Evolutionary conservation across 1,140 invertebrate genomes (phyloP), one percentile per base, ranked within the genome.

Genomic region (Tribolium castaneum): DNA sequence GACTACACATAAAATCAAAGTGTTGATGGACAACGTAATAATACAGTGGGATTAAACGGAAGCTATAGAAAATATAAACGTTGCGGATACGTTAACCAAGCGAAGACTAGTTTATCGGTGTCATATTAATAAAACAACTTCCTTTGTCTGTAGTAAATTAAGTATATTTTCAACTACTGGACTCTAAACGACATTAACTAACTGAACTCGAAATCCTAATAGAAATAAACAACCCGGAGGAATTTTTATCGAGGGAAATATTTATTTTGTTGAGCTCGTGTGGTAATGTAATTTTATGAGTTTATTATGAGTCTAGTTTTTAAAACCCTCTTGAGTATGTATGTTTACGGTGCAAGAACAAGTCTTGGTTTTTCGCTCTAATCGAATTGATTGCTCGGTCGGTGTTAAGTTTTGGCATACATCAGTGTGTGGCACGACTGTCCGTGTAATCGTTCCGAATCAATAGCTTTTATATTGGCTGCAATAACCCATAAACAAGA

Each of bases 401-500:
- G 59, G 72, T 75, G 51, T 75, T 75, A 75, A 75, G 51, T 75
- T 75, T 75, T 75, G 45, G 72, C 54, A 59, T 74, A 79, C 30
- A 75, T 79, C 78, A 79, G 62, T 56, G 52, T 59, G 77, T 66
- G 54, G 77, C 78, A 78, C 80, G 78, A 73, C 72, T 70, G 72
- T 78, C 78, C 77, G 76, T 78, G 80, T 82, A 82, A 84, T 83
- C 80, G 83, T 84, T 82, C 80, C 78, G 81, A 84, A 84, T 82
- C 83, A 81, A 83, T 84, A 81, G 81, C 81, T 84, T 83, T 81
- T 81, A 82, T 84, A 84, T 83, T 78, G 82, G 78, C 78, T 78
- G 80, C 82, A 84, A 83, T 84, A 84, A 83, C 77, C 82, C 82
- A 84, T 83, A 84, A 83, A 84, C 82, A 83, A 84, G 80, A 77